Evolutionary conservation across 2,113 vertebrate genomes (phyloP), one percentile per base, ranked within the genome.

Genomic region (Podarcis raffonei): DNA sequence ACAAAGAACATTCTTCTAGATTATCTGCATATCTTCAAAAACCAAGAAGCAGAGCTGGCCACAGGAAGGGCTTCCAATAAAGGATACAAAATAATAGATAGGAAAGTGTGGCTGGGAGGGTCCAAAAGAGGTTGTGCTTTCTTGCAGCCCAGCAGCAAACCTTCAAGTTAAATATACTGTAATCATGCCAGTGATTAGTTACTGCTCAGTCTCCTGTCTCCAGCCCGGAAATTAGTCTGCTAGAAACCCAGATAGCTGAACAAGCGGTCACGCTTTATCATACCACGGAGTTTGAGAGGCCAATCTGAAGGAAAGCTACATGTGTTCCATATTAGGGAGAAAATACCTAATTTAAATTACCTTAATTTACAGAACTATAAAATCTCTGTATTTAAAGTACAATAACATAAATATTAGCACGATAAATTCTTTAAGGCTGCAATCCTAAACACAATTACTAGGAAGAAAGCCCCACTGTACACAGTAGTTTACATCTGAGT

Each of bases 191-290:
- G 90, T 92, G 92, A 95, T 85, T 94, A 93, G 92, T 91, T 89
- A 83, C 76, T 92, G 83, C 72, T 93, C 93, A 96, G 88, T 87
- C 91, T 94, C 79, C 89, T 86, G 91, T 92, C 92, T 96, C 92
- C 94, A 96, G 91, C 84, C 94, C 57, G 39, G 94, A 96, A 96
- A 96, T 95, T 90, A 94, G 91, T 91, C 92, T 95, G 91, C 89
- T 84, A 48, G 1, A 89, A 94, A 91, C 81, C 69, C 91, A 92
- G 93, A 95, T 82, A 95, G 92, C 92, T 90, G 93, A 92, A 94
- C 69, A 93, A 94, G 65, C 89, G 94, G 89, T 90, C 93, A 95
- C 16, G 37, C 93, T 95, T 96, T 94, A 96, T 95, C 92, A 93
- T 87, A 88, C 79, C 92, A 87, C 69, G 86, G 69, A 81, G 87